Evolutionary conservation across 1,140 invertebrate genomes (phyloP).

Genomic region (Macrotrachela quadricornifera): DNA sequence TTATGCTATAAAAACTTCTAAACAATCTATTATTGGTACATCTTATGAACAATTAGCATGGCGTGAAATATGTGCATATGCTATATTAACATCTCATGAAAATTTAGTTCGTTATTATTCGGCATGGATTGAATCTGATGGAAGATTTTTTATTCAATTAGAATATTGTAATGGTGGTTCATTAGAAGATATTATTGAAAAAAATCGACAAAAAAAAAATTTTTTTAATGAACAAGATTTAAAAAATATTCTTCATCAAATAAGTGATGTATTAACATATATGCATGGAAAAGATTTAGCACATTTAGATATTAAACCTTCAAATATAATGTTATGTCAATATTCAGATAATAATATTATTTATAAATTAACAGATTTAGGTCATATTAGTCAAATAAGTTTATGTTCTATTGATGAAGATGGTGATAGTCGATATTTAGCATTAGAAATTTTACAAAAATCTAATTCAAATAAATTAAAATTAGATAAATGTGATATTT

Average conservation of each 20-base stretch:
- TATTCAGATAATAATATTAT: conserved; percentile 37
- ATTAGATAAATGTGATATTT: conserved; percentile 65
- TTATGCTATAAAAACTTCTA: too few species aligned
- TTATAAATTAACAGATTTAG: conserved; percentile 71
- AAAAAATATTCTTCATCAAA: conserved; percentile 45
- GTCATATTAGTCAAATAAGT: conserved; percentile 47
- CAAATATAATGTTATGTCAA: conserved; percentile 16
- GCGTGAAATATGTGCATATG: too few species aligned
- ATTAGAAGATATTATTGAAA: conserved; percentile 4
- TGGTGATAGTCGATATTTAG: conserved; percentile 72
- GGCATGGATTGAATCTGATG: too few species aligned
- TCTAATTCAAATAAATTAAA: conserved; percentile 21
- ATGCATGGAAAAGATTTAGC: conserved; percentile 67
- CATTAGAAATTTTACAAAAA: conserved; percentile 60
- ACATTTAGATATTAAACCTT: conserved; percentile 78
- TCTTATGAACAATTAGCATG: too few species aligned
- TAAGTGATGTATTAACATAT: conserved; percentile 46
- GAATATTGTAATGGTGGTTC: not conserved
- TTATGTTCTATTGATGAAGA: conserved; percentile 54
- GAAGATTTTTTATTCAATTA: too few species aligned
- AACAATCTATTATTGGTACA: too few species aligned
- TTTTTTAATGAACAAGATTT: conserved; percentile 31
- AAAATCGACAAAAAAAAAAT: too few species aligned
- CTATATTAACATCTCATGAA: too few species aligned
- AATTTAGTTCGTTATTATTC: too few species aligned